phyloP scores from a whole-genome alignment of 2,113 vertebrate species.

The Cololabis saira region DNA sequence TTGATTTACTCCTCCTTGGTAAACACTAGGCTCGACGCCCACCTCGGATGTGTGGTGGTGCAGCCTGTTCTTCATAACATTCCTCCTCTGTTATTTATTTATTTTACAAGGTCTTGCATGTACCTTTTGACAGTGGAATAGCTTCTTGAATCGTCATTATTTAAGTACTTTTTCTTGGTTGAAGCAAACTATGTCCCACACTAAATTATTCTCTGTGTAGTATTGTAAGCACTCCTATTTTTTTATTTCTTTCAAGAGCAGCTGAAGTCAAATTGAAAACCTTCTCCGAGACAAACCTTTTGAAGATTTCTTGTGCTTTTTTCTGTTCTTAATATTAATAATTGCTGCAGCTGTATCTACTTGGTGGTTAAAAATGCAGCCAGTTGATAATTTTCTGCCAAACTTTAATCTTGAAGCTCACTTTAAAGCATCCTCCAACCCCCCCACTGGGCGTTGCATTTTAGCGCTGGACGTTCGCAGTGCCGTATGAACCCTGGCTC shows the following conservation, averaged over 20 bases:
- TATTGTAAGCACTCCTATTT: conserved; percentile 12
- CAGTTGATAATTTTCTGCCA: neutral
- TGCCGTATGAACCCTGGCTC: conserved; percentile 7
- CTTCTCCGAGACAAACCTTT: conserved; percentile 14
- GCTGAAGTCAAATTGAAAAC: conserved; percentile 25
- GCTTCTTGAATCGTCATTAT: conserved; percentile 11
- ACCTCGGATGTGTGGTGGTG: conserved; percentile 57
- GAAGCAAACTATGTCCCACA: conserved; percentile 3
- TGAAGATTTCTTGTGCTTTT: conserved; percentile 7
- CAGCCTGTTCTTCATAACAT: conserved; percentile 47
- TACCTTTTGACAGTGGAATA: neutral
- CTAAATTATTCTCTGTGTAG: conserved; percentile 70
- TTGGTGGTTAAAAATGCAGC: conserved; percentile 7
- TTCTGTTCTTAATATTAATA: conserved; percentile 8
- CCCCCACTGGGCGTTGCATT: neutral
- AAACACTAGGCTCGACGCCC: conserved; percentile 62
- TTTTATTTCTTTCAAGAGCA: conserved; percentile 17
- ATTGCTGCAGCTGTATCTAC: conserved; percentile 1
- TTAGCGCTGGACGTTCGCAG: neutral
- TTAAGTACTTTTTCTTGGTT: neutral
- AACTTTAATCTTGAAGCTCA: neutral
- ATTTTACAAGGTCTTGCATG: conserved; percentile 1
- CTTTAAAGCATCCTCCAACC: neutral
- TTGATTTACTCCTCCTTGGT: conserved; percentile 55
- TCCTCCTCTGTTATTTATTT: neutral